Evolutionary conservation across 2,113 vertebrate species (phyloP), one percentile per base, ranked within the genome.

Genomic region (Puffinus mauretanicus): DNA sequence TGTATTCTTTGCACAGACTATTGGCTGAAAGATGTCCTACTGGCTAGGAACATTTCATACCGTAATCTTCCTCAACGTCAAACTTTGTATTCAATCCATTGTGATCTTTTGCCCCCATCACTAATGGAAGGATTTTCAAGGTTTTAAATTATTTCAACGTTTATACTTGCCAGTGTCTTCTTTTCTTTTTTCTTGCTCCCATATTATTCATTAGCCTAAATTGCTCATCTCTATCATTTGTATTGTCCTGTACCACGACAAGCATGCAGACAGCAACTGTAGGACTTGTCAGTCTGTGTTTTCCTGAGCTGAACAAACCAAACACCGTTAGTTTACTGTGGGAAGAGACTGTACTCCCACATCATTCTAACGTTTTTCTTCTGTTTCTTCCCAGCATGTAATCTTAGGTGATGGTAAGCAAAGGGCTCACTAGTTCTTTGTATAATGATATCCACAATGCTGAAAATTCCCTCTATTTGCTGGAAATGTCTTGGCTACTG

Each of bases 401-500:
- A 86, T 75, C 46, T 46, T 58, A 91, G n/a, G n/a, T 82, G 62
- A 87, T 62, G n/a, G 25, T 32, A 73, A 76, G 32, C 2, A 2
- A 61, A 70, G 29, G 38, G 22, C n/a, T 82, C 51, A 32, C 38
- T 51, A 42, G 16, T 14, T 79, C 14, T 71, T 87, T 64, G 55
- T 47, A 7, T 19, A 62, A 78, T 2, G 1, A 58, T 25, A 81
- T 2, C 14, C 40, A 78, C 0, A 0, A 58, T 88, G 40, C 40
- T 65, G 55, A 70, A 57, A 86, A 84, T 71, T 78, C 29, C 26
- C 32, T 67, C 26, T 51, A 13, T 51, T 72, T 83, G n/a, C 36
- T 89, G 47, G 55, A 94, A 95, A 71, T 78, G 36, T 17, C 72
- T 91, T 88, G 14, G 13, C 67, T 76, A 79, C 30, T 60, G 76